These are phyloP conservation scores for Centropus unirufus DNA, from an alignment of 2,113 vertebrate genomes.

Conservation along the genomic window DNA sequence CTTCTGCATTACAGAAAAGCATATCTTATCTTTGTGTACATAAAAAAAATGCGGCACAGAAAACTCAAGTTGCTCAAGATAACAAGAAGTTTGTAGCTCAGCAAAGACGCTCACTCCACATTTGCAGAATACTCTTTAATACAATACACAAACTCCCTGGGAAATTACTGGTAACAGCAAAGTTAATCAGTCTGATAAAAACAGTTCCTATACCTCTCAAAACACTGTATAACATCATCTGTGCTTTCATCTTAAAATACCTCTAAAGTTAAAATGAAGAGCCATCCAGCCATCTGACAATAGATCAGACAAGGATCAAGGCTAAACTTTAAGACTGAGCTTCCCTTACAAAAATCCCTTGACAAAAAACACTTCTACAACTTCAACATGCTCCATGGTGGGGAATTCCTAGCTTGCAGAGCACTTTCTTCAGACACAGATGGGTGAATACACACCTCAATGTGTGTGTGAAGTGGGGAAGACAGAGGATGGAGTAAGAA, in stretches of 20 bases:
- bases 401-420: background rate
- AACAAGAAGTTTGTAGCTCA: background rate
- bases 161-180: background rate
- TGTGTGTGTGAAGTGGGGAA: background rate
- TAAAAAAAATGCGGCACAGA: background rate
- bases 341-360: background rate
- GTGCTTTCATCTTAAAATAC: background rate
- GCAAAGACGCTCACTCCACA: background rate
- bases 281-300: background rate
- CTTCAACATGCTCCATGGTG: fast-evolving
- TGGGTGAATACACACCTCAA: background rate
- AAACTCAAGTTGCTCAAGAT: background rate
- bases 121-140: background rate
- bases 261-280: background rate
- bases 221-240: background rate
- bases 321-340: background rate
- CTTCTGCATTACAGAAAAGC: background rate
- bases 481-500: background rate
- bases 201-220: background rate
- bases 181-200: fast-evolving
- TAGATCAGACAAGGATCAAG: background rate
- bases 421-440: background rate
- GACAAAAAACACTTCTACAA: background rate
- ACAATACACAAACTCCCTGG: background rate
- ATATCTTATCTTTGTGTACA: background rate